Conservation (phyloP, 1,140 invertebrate genomes). For the Drosophila persimilis region DNA sequence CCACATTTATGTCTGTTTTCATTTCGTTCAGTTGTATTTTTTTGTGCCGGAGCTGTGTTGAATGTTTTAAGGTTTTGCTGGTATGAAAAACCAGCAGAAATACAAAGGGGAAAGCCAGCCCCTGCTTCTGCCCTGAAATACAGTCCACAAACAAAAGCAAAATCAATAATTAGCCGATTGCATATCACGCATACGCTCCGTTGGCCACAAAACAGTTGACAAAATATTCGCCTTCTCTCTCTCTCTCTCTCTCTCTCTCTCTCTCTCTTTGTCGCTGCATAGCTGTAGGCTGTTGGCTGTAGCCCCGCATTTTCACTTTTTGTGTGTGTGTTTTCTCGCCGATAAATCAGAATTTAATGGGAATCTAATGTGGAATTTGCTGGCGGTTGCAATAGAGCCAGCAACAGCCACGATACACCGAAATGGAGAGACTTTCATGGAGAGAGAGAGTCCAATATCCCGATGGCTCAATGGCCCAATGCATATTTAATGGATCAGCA, state of each 20-base stretch:
- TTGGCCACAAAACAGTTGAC: conserved; percentile 44
- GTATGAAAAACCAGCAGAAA: no score
- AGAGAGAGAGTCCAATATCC: no score
- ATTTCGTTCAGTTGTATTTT: no score
- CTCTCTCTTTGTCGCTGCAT: background rate
- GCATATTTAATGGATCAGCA: conserved; percentile 71
- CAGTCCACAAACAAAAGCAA: conserved; percentile 21
- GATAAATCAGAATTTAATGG: conserved; percentile 57
- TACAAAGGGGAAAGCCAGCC: no score
- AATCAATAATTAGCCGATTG: conserved; percentile 66
- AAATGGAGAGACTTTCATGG: no score
- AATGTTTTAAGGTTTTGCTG: no score
- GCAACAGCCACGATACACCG: background rate
- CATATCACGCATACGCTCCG: conserved; percentile 54
- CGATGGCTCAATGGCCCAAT: conserved; percentile 15
- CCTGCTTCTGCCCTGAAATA: no score
- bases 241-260: background rate
- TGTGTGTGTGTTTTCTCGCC: conserved; percentile 13
- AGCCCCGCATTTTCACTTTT: background rate
- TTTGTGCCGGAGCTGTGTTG: no score
- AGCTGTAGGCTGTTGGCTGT: no score
- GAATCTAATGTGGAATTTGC: conserved; percentile 33
- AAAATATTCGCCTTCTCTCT: background rate
- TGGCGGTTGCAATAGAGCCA: conserved; percentile 15
- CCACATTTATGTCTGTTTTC: no score